Evolutionary conservation across 2,888 invertebrate genomes (phyloP).

Genomic region (Dromius quadrimaculatus): DNA sequence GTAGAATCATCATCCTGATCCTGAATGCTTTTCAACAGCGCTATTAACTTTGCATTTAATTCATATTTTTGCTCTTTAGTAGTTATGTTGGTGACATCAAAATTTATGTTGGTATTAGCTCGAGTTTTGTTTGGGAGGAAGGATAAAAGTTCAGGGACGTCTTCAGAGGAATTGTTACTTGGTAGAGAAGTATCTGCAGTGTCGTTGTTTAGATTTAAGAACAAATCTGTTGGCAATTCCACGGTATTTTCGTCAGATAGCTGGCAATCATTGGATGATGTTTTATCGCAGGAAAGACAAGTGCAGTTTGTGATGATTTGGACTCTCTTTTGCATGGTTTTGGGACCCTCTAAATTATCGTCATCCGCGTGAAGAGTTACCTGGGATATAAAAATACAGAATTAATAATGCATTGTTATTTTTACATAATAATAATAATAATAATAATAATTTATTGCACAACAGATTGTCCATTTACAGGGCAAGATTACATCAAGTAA

Average conservation of each 20-base stretch:
- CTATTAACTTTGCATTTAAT: slow-evolving; percentile 59
- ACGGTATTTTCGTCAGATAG: slow-evolving; percentile 67
- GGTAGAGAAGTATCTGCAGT: slow-evolving; percentile 5
- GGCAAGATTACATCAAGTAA: too few relatives aligned
- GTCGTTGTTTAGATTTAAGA: slow-evolving; percentile 61
- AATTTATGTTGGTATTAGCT: slow-evolving; percentile 35
- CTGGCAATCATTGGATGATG: slow-evolving; percentile 66
- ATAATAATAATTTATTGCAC: too few relatives aligned
- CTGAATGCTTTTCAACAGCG: slow-evolving; percentile 60
- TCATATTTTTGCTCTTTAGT: slow-evolving; percentile 58
- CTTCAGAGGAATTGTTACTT: slow-evolving; percentile 55
- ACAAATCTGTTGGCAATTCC: slow-evolving; percentile 65
- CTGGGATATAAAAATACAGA: slow-evolving; percentile 61
- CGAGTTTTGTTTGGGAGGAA: slow-evolving; percentile 53
- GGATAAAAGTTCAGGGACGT: slow-evolving; percentile 60
- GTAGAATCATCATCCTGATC: slow-evolving; percentile 56
- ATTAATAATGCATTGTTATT: too few relatives aligned
- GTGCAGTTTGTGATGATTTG: slow-evolving; percentile 77
- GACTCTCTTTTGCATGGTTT: slow-evolving; percentile 71
- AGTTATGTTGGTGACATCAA: slow-evolving; percentile 42
- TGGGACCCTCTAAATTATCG: slow-evolving; percentile 68
- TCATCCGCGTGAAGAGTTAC: slow-evolving; percentile 71
- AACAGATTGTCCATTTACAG: too few relatives aligned
- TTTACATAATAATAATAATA: too few relatives aligned
- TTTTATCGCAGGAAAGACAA: slow-evolving; percentile 73